Evolutionary conservation across 2,113 vertebrate genomes (phyloP).

Genomic region (Gasterosteus aculeatus): DNA sequence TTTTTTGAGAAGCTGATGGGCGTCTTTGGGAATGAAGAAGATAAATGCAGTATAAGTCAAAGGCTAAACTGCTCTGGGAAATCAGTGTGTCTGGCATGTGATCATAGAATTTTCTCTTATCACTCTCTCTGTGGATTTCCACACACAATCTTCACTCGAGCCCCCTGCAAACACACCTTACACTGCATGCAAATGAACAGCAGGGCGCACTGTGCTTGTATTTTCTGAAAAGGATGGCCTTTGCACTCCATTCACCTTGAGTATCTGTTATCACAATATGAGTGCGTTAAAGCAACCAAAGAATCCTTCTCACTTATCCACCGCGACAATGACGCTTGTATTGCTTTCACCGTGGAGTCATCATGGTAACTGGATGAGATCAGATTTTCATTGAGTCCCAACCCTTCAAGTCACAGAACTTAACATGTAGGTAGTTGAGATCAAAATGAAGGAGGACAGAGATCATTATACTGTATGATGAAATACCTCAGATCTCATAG

Average conservation of each 20-base stretch:
- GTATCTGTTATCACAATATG: background rate
- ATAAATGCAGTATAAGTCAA: slow-evolving; percentile 26
- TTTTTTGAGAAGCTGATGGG: slow-evolving; percentile 16
- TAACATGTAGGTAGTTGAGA: too few species aligned
- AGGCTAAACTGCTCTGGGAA: slow-evolving; percentile 22
- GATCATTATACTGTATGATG: background rate
- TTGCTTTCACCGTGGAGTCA: too few species aligned
- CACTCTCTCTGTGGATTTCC: slow-evolving; percentile 28
- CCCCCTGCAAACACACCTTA: slow-evolving; percentile 5
- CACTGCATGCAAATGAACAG: slow-evolving; percentile 44
- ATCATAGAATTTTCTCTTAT: slow-evolving; percentile 7
- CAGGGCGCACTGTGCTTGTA: slow-evolving; percentile 45
- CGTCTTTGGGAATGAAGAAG: slow-evolving; percentile 32
- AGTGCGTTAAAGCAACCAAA: background rate
- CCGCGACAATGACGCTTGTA: too few species aligned
- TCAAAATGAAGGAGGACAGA: too few species aligned
- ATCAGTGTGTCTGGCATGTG: slow-evolving; percentile 14
- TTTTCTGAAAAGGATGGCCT: background rate
- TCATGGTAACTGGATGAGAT: too few species aligned
- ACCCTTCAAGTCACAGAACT: too few species aligned
- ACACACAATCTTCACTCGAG: background rate
- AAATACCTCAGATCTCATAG: background rate
- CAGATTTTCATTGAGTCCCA: too few species aligned
- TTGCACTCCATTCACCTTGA: background rate
- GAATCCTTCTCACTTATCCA: too few species aligned